Base-by-base conservation (phyloP, 2,113 vertebrate genomes). In the Chloropsis hardwickii region DNA sequence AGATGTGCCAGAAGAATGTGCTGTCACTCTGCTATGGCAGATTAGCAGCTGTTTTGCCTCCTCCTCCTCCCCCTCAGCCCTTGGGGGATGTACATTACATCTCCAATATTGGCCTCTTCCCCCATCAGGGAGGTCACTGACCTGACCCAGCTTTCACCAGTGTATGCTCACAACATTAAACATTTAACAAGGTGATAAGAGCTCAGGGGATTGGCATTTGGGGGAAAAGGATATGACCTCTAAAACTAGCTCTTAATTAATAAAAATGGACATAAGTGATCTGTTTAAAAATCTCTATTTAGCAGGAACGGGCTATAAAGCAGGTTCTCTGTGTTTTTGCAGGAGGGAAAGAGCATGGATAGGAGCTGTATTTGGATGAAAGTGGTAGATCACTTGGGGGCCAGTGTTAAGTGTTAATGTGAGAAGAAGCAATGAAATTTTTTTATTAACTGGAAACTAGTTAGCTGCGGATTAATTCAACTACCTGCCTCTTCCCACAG, bases 181-280 rank as follows among this genome's bases (percentile, higher is more conserved):
- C 64, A 70, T 90, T 93, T 92, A 91, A 92, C 80, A 83, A 92
- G 72, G 60, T 90, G 90, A 58, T 80, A 93, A 88, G 54, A 78
- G 39, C 47, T 58, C 1, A 0, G 27, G 44, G 60, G 51, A 93
- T 86, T 81, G 90, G 29, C 28, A 44, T 84, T 33, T 74, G 17
- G 76, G 44, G 31, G 4, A 39, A 78, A 89, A 44, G 65, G n/a
- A 5, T 44, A 66, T 62, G 67, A 81, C 54, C 76, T 66, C 27
- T 88, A 18, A 86, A 86, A 51, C 7, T 64, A 90, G 44, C 45
- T 71, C 44, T 74, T 89, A 81, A 78, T 95, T 86, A 92, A 86
- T 92, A 81, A 94, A 88, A 92, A 67, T 2, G 5, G 27, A 20
- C 77, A 48, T 56, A 84, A 86, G 27, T 1, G 4, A 47, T 50